phyloP scores from a whole-genome alignment of 1,140 invertebrate genomes.

The Camponotus vicinus region DNA sequence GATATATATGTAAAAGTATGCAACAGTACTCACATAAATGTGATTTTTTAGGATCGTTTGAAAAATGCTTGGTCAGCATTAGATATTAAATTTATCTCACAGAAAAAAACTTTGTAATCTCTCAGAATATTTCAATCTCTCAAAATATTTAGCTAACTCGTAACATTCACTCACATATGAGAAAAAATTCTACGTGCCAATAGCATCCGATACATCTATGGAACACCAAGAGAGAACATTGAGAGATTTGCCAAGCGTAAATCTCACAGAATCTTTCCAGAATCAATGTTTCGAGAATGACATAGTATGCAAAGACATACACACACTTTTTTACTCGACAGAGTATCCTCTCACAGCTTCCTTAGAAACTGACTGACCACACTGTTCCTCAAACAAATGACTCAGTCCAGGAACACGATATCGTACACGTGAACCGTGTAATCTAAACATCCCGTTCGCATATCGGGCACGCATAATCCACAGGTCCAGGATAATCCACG shows the following conservation, averaged over 20 bases:
- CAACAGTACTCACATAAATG: neutral
- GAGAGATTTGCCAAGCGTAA: neutral
- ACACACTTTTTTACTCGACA: neutral
- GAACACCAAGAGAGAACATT: neutral
- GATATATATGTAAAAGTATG: neutral
- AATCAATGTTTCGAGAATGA: neutral
- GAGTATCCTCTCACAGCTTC: neutral
- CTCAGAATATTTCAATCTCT: neutral
- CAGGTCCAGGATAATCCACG: conserved; percentile 46
- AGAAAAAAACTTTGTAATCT: neutral
- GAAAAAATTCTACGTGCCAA: neutral
- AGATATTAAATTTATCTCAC: neutral
- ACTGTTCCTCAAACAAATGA: conserved; percentile 25
- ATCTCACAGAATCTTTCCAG: neutral
- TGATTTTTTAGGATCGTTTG: neutral
- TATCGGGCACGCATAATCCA: conserved; percentile 28
- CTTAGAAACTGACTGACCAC: neutral
- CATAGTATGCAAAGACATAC: neutral
- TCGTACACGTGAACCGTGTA: conserved; percentile 9
- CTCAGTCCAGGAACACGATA: conserved; percentile 24
- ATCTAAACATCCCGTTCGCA: neutral
- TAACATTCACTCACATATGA: no score
- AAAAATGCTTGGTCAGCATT: neutral
- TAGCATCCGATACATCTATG: neutral
- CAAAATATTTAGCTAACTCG: neutral